Base-by-base conservation (phyloP, 2,797 vertebrate genomes). In the Anguilla obscura region DNA sequence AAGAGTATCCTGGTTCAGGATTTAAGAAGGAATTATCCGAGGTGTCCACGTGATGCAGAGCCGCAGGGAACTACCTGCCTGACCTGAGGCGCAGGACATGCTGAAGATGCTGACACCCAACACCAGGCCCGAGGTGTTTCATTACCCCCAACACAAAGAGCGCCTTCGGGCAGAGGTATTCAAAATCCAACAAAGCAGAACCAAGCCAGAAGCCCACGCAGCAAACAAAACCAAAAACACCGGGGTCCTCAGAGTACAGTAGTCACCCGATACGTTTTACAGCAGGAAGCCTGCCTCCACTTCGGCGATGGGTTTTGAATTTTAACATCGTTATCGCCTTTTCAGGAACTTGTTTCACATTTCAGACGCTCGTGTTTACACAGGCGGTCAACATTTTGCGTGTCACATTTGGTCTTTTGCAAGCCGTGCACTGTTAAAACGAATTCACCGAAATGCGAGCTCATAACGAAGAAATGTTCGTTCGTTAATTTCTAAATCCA, bases 121-220 rank as follows among this genome's bases (percentile, higher is more conserved):
- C 36, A 76, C 74, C 69, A 74, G 5, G 10, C 30, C 74, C 7
- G 36, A 33, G 74, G 30, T 76, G 74, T 40, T 21, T 76, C 74
- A 16, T 36, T 76, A 76, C 74, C 36, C 40, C 30, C 74, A 16
- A 9, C 24, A 40, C 74, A 76, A 76, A 76, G 33, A 76, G 30
- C 1, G 33, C 74, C 74, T 76, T 76, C 40, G 74, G 74, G 18
- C 21, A 33, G 16, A 40, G 74, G 74, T 76, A 76, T 76, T 76
- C 74, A 76, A 76, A 76, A 36, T 33, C 30, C 36, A 76, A 40
- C 74, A 40, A 76, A 76, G 74, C 74, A 40, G 74, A 71, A 76
- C 74, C 14, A 40, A 21, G 36, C 33, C 33, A 36, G 74, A 14
- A 76, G 9, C 74, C 74, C 12, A 36, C 36, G 21, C 3, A 0